Evolutionary conservation across 2,797 vertebrate genomes (phyloP).

Genomic region (Cyprinella venusta): DNA sequence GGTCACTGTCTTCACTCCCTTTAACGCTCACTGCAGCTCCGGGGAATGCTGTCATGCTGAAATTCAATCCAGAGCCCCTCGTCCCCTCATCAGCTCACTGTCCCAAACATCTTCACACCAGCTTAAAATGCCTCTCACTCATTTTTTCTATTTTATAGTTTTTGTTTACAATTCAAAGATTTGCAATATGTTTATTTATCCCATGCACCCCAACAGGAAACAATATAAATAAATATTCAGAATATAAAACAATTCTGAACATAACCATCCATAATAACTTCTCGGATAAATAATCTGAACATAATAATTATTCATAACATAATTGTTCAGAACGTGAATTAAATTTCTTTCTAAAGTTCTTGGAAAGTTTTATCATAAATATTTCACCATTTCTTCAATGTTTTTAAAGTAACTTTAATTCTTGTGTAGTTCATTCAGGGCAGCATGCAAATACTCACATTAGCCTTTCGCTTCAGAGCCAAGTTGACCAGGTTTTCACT

Average conservation of each 20-base stretch:
- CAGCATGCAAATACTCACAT: too few species aligned
- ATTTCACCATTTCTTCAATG: background rate
- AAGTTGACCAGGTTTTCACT: background rate
- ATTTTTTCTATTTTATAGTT: background rate
- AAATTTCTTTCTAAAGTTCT: background rate
- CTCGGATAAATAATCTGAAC: background rate
- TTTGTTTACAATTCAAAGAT: background rate
- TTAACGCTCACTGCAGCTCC: slow-evolving; percentile 57
- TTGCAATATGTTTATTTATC: background rate
- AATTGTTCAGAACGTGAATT: background rate
- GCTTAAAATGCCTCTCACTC: slow-evolving; percentile 47
- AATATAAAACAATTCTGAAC: background rate
- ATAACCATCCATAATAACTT: background rate
- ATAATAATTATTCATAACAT: background rate
- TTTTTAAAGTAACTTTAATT: background rate
- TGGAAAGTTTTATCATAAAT: background rate
- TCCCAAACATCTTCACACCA: slow-evolving; percentile 44
- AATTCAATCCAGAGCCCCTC: slow-evolving; percentile 76
- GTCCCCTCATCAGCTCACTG: slow-evolving; percentile 53
- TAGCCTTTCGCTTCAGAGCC: too few species aligned
- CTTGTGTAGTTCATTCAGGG: background rate
- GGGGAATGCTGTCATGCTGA: slow-evolving; percentile 79
- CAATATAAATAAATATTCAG: background rate
- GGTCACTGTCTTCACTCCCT: slow-evolving; percentile 63
- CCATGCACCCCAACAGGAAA: background rate